Evolutionary conservation across 2,888 invertebrate species (phyloP), one percentile per base, ranked within the genome.

Genomic region (Mycalesis mineus): DNA sequence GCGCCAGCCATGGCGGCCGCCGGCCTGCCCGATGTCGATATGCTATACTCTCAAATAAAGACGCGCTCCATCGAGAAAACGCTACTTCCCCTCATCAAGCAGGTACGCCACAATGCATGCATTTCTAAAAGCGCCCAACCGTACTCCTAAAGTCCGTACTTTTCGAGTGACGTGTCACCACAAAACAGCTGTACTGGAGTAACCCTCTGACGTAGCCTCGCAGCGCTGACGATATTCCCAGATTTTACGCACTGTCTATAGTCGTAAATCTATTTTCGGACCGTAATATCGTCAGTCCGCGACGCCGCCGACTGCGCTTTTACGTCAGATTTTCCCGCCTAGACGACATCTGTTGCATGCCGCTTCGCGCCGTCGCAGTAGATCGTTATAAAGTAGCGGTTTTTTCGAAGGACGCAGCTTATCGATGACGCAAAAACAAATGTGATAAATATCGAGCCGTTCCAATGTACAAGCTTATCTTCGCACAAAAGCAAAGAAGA

Each of bases 51-150:
- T 85, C 96, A 96, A 91, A 97, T 97, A 83, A 95, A 95, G 90
- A 97, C 97, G 76, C 95, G 95, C 92, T 97, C 97, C 88, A 95
- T 97, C 90, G 97, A 97, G 91, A 95, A 95, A 91, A 97, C 97
- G 72, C 93, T 97, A 75, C 94, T 97, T 81, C 97, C 97, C 73
- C 93, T 97, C 85, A 95, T 97, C 79, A 96, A 96, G 88, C 97
- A 97, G 96, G 97, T 97, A 94, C 73, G 84, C 74, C 68, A 67
- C 61, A 65, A 70, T 72, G 70, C 74, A 73, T 74, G 72, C 68
- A 63, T 65, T 65, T 56, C 63, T 59, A 63, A 60, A 62, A 58
- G 64, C 65, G 47, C 57, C 45, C 52, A 61, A 56, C 45, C 61
- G 47, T 53, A 15, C 50, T 57, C 17, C 37, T 64, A 50, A 55